Evolutionary conservation across 2,113 vertebrate genomes (phyloP).

Genomic region (Aramus guarauna): DNA sequence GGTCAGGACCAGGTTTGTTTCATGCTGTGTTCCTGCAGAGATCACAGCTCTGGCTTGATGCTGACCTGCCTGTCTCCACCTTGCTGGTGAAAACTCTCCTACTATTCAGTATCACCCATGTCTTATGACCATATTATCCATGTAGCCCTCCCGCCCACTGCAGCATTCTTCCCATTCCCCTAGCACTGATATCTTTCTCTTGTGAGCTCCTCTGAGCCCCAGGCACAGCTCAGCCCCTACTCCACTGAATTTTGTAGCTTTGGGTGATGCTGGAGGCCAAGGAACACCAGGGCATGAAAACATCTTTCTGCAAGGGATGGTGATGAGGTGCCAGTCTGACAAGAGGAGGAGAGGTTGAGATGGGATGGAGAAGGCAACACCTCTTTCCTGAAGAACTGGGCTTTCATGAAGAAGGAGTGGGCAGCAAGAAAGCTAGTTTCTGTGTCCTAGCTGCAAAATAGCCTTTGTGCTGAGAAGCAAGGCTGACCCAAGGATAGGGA

Average conservation of each 20-base stretch:
- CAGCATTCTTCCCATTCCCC: background rate
- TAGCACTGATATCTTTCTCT: background rate
- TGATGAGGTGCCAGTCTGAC: background rate
- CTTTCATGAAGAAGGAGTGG: background rate
- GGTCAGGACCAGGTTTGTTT: background rate
- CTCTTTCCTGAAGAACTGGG: background rate
- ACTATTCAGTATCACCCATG: background rate
- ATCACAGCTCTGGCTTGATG: background rate
- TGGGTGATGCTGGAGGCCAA: background rate
- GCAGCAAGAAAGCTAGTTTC: background rate
- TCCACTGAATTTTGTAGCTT: background rate
- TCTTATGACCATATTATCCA: fast-evolving
- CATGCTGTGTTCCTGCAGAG: background rate
- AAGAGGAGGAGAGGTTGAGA: background rate
- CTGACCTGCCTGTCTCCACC: background rate
- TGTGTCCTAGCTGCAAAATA: background rate
- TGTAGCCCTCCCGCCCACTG: background rate
- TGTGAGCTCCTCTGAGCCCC: background rate
- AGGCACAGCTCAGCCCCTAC: background rate
- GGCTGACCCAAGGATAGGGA: background rate
- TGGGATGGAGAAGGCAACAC: background rate
- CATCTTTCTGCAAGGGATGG: background rate
- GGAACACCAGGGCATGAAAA: background rate
- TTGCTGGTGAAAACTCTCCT: background rate
- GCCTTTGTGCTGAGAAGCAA: background rate